phyloP scores from a whole-genome alignment of 2,113 vertebrate genomes.

The Mastomys natalensis region DNA sequence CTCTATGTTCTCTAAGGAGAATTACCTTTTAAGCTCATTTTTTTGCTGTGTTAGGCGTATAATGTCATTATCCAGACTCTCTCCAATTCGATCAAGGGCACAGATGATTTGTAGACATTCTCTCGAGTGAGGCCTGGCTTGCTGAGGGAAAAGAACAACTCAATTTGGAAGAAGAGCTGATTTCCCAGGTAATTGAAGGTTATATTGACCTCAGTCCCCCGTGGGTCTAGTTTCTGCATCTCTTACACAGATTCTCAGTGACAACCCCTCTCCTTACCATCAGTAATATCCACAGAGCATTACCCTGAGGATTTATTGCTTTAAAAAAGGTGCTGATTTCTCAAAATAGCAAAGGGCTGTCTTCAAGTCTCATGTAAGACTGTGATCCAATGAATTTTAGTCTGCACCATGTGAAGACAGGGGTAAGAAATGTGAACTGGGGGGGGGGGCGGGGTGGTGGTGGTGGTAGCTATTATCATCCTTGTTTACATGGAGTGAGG shows the following conservation, averaged over 20 bases:
- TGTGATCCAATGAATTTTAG: neutral
- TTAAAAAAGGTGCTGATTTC: constrained; percentile 43
- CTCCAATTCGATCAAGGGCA: constrained; percentile 57
- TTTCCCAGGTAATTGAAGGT: constrained; percentile 48
- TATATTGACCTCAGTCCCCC: neutral
- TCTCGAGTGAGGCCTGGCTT: constrained; percentile 36
- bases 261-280: neutral
- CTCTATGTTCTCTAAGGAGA: neutral
- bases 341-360: constrained; percentile 23
- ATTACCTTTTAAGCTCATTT: neutral
- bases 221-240: neutral
- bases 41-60: neutral
- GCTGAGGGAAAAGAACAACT: constrained; percentile 63
- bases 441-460: too few relatives aligned
- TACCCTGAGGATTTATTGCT: constrained; percentile 22
- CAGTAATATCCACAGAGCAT: constrained; percentile 21
- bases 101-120: constrained; percentile 10
- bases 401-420: neutral
- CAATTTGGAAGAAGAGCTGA: constrained; percentile 42
- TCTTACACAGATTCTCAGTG: neutral
- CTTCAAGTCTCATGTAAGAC: neutral
- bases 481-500: neutral
- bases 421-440: too few relatives aligned
- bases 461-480: neutral
- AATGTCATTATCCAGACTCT: constrained; percentile 31